Base-by-base conservation (phyloP, 1,140 invertebrate species). In the Linepithema humile region DNA sequence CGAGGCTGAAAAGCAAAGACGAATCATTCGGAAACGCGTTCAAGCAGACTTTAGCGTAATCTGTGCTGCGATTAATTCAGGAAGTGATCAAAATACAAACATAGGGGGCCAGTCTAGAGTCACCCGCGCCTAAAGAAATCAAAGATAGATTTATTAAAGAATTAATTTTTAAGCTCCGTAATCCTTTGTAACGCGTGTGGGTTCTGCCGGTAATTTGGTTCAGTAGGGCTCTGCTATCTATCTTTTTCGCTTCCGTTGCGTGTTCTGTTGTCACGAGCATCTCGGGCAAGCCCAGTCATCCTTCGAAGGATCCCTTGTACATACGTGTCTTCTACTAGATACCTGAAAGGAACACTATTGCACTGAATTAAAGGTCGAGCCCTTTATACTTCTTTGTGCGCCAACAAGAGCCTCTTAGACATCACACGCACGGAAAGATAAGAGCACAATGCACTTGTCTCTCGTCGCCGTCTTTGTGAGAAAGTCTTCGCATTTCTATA, bases 81-180 rank as follows among this genome's bases (percentile, higher is more conserved):
- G 86, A 88, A 83, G 50, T 83, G 85, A 89, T 88, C 86, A 89
- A 89, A 85, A 88, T 85, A 88, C 83, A 90, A 83, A 89, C 65
- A 87, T 89, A 87, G 88, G 85, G 88, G 83, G 88, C 88, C 85
- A 89, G 85, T 89, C 64, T 83, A 82, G 90, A 85, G 91, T 92
- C 90, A 88, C 92, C 93, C 91, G 84, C 93, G 93, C 93, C 94
- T 94, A 94, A 94, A 53, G 85, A 92, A 94, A 94, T 94, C 94
- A 94, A 94, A 94, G 86, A 93, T 94, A 93, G 92, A 94, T 89
- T 92, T 93, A 91, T 90, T 88, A 89, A 89, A 90, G 10, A 12
- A 20, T 90, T 92, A 92, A 92, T 92, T 89, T 91, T 23, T 57
- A 73, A 59, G 92, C 93, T 88, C 89, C 91, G 78, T 93, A 92